Base-by-base conservation (phyloP, 1,140 invertebrate species). In the Tetragonula clypearis region DNA sequence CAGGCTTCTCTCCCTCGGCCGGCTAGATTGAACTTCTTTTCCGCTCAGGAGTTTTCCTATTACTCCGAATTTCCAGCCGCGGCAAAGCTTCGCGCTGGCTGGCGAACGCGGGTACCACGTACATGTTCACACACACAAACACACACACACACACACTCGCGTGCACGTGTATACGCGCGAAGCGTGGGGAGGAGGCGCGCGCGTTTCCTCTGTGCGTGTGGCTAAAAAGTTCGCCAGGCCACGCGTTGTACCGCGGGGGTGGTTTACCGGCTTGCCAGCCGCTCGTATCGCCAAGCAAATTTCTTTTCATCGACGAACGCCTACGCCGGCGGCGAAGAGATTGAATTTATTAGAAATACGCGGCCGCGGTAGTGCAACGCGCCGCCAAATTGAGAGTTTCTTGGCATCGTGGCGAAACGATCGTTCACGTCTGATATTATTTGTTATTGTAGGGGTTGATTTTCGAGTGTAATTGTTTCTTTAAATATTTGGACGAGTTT, bases 21-120 rank as follows among this genome's bases (percentile, higher is more conserved):
- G 88, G 90, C 89, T 90, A 93, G 92, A 94, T 94, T 93, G 91
- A 94, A 94, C 93, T 94, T 94, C 92, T 94, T 94, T 93, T 92
- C 91, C 92, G 90, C 91, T 93, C 91, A 90, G 91, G 93, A 94
- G 93, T 94, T 94, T 94, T 93, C 93, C 93, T 93, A 94, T 94
- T 94, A 94, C 94, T 94, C 91, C 91, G 91, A 93, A 94, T 94
- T 93, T 94, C 90, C 89, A 92, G 89, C 90, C 89, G 87, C 84
- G 84, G 81, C 73, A 74, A 87, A 90, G 86, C 86, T 26, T 49
- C 41, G 41, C 41, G 41, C 41, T 49, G 41, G 41, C 41, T 85
- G 69, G 65, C 78, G 79, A 73, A 72, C 71, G 56, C 79, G 75
- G 84, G 79, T 78, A 69, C 65, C 66, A 17, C 75, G 55, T 84